Base-by-base conservation (phyloP, 1,140 invertebrate species). In the Adelges cooleyi region DNA sequence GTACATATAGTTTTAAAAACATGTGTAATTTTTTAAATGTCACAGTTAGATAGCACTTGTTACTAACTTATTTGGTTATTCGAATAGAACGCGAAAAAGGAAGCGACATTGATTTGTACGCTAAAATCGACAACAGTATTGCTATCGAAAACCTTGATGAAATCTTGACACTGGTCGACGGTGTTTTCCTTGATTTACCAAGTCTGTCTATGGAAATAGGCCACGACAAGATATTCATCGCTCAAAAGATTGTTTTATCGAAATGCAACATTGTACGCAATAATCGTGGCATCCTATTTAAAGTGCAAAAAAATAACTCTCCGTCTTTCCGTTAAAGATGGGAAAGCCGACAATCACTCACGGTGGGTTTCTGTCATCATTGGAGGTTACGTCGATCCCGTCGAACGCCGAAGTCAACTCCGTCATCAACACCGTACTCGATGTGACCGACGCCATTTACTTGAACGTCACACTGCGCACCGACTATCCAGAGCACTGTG, bases 181-280 rank as follows among this genome's bases (percentile, higher is more conserved):
- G 36, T 2, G 23, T 59, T 4, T 59, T 59, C n/a, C 10, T 59
- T n/a, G 22, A 59, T 25, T 40, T 36, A 9, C 53, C 38, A 1
- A 44, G 44, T 15, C 29, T 59, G 2, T 59, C 38, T 11, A 59
- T 59, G 53, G 53, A 59, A 42, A 25, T 59, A 0, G 53, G 53
- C 0, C 8, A 44, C 4, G 38, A 59, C 4, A 25, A 17, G 15
- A 59, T 59, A 44, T 59, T 59, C 9, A 9, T 42, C 3, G 38
- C 22, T 0, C 53, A 59, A 17, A 59, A 59, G n/a, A 44, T 42
- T 2, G 23, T 59, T 27, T 59, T 59, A 6, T 27, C 53, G 1
- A 59, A 59, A 18, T 59, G 53, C 38, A 59, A 59, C 23, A 27
- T 44, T 18, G 53, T 59, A 33, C 29, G 29, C n/a, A n/a, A n/a